phyloP scores from a whole-genome alignment of 2,797 vertebrate species.

The Lutjanus campechanus region DNA sequence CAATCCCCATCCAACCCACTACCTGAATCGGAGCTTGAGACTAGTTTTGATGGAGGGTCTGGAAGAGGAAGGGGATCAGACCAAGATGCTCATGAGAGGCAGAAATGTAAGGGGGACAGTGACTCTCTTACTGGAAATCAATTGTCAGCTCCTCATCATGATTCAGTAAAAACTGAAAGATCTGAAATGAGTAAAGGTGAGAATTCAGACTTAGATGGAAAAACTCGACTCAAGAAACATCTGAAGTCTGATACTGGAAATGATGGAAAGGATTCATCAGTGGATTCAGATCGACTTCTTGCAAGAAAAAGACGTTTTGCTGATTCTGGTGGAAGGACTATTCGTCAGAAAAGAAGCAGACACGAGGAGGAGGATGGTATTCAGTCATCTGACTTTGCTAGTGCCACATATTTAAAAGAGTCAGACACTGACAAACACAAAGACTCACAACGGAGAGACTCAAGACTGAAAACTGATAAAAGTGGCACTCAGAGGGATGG shows the following conservation, averaged over 20 bases:
- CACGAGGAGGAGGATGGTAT: conserved; percentile 91
- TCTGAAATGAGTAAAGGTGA: conserved; percentile 90
- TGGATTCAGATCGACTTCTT: conserved; percentile 93
- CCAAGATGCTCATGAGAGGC: conserved; percentile 87
- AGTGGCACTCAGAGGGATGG: conserved; percentile 90
- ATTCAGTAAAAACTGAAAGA: conserved; percentile 89
- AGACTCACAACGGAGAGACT: conserved; percentile 92
- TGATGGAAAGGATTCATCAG: conserved; percentile 86
- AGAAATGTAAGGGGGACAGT: conserved; percentile 89
- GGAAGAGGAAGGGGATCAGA: conserved; percentile 90
- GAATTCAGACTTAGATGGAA: conserved; percentile 90
- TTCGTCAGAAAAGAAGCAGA: conserved; percentile 90
- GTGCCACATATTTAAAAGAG: conserved; percentile 83
- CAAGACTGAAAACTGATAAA: conserved; percentile 92
- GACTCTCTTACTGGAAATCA: conserved; percentile 87
- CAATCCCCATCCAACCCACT: conserved; percentile 91
- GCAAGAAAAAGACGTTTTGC: conserved; percentile 97
- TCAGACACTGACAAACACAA: conserved; percentile 92
- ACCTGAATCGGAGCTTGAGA: conserved; percentile 90
- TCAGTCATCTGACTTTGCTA: conserved; percentile 82
- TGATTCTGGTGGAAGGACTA: conserved; percentile 89
- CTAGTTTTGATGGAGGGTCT: conserved; percentile 87
- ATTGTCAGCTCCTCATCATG: conserved; percentile 82
- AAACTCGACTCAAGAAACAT: conserved; percentile 92
- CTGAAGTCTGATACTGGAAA: conserved; percentile 87